These are phyloP conservation scores for Leuctra nigra DNA, from an alignment of 2,888 invertebrate species.

Conservation along the genomic window DNA sequence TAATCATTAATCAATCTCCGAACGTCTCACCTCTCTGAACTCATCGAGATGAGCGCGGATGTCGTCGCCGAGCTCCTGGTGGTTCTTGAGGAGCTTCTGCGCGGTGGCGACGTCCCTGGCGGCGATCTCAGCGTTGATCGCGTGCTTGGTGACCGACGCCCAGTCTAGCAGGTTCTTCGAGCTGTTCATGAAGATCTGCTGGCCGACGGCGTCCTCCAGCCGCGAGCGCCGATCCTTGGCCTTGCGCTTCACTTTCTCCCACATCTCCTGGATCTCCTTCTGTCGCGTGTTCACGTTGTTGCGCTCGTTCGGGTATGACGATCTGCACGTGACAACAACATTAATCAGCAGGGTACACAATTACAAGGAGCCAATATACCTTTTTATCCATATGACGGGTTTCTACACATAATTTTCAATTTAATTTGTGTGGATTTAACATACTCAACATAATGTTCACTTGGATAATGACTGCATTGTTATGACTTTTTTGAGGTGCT, in stretches of 20 bases:
- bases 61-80: conserved; percentile 85
- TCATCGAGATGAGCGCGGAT: conserved; percentile 86
- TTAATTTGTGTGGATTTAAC: too few species aligned
- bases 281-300: conserved; percentile 79
- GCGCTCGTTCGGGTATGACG: conserved; percentile 85
- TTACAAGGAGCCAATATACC: too few species aligned
- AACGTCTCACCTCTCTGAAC: conserved; percentile 41
- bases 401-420: too few species aligned
- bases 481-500: too few species aligned
- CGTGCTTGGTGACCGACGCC: conserved; percentile 72
- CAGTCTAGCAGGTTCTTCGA: conserved; percentile 72
- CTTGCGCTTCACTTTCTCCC: conserved; percentile 78
- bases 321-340: too few species aligned
- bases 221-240: conserved; percentile 76
- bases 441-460: too few species aligned
- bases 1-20: neutral
- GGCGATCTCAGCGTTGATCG: conserved; percentile 67
- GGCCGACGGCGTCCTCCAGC: conserved; percentile 90
- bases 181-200: conserved; percentile 86
- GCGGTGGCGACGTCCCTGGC: conserved; percentile 91
- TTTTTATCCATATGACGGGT: too few species aligned
- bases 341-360: too few species aligned
- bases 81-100: conserved; percentile 80
- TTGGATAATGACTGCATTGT: too few species aligned
- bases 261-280: conserved; percentile 76